These are phyloP conservation scores for Beris morrisii DNA, from an alignment of 2,888 invertebrate species.

Conservation along the genomic window DNA sequence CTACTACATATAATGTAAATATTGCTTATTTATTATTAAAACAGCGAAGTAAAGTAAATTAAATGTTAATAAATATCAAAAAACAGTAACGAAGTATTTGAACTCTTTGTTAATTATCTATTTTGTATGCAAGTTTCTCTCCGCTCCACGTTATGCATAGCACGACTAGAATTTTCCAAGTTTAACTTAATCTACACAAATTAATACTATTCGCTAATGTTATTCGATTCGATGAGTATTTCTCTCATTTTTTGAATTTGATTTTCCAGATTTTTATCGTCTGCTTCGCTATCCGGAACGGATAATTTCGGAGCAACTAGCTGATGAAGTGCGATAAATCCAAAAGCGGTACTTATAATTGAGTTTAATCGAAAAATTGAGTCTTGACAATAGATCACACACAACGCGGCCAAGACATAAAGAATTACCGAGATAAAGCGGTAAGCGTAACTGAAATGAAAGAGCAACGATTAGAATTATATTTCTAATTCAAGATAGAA, in stretches of 20 bases:
- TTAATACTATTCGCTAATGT: not conserved
- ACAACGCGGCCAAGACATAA: conserved; percentile 60
- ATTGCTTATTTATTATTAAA: too few species aligned
- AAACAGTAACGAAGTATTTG: too few species aligned
- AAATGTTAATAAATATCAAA: too few species aligned
- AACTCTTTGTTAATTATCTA: too few species aligned
- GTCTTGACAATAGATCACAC: conserved; percentile 63
- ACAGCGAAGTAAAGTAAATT: too few species aligned
- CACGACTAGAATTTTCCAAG: too few species aligned
- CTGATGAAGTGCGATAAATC: conserved; percentile 63
- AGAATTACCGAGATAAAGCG: conserved; percentile 50
- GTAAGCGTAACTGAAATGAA: conserved; percentile 41
- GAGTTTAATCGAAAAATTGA: conserved; percentile 65
- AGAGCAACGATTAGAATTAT: conserved; percentile 14
- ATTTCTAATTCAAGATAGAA: conserved; percentile 12
- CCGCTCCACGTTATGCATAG: too few species aligned
- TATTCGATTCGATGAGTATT: conserved; percentile 26
- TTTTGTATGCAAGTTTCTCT: too few species aligned
- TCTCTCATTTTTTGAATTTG: conserved; percentile 40
- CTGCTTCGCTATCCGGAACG: conserved; percentile 19
- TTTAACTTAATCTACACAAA: too few species aligned
- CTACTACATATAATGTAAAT: too few species aligned
- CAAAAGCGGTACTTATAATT: conserved; percentile 61
- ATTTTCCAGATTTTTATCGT: conserved; percentile 26
- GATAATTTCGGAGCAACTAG: conserved; percentile 45